phyloP scores from a whole-genome alignment of 2,888 invertebrate genomes.

The Synergus umbraculus region DNA sequence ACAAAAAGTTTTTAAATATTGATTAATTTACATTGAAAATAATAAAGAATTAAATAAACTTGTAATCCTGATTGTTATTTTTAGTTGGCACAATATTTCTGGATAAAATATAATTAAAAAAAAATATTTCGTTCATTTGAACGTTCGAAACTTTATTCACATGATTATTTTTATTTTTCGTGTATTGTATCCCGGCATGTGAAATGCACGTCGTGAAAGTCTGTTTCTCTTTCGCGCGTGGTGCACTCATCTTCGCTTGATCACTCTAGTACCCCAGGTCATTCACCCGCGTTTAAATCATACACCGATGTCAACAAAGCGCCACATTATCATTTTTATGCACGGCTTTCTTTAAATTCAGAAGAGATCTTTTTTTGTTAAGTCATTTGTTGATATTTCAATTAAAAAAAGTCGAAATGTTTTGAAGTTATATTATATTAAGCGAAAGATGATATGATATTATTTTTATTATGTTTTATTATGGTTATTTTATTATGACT shows the following conservation, averaged over 20 bases:
- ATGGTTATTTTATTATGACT: no score
- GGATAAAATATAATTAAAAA: no score
- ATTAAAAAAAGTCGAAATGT: neutral
- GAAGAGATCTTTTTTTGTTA: neutral
- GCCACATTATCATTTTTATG: neutral
- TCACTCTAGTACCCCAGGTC: constrained; percentile 34
- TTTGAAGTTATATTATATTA: neutral
- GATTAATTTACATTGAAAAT: no score
- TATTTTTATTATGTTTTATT: neutral
- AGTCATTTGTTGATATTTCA: neutral
- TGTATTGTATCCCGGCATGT: constrained; percentile 23
- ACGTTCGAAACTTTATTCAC: no score
- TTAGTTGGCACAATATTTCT: no score
- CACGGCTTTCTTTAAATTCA: neutral
- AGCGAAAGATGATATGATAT: neutral
- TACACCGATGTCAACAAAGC: constrained; percentile 39
- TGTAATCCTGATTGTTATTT: no score
- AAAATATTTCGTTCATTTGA: no score
- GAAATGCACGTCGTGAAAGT: constrained; percentile 28
- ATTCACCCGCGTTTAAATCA: constrained; percentile 28
- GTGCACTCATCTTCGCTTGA: constrained; percentile 29
- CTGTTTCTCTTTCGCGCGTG: constrained; percentile 28
- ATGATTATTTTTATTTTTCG: constrained; percentile 28
- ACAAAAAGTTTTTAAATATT: no score
- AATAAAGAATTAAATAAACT: no score